Evolutionary conservation across 2,888 invertebrate species (phyloP), one percentile per base, ranked within the genome.

Genomic region (Prosapia bicincta): DNA sequence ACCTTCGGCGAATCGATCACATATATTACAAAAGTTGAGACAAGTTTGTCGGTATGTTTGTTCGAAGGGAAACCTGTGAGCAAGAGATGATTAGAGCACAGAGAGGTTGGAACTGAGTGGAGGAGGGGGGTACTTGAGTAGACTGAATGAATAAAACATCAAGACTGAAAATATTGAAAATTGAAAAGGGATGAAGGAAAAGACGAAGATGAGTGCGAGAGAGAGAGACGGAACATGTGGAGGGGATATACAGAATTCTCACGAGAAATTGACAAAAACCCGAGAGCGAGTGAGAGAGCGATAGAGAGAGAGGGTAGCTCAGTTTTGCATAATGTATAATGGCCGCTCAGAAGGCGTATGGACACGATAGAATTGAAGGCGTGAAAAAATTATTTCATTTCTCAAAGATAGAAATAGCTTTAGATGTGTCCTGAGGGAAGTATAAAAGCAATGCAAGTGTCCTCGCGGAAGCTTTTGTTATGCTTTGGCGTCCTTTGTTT

Each of bases 261-360:
- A 54, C 54, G 54, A 54, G 54, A 54, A 54, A 54, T 69, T 69
- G 69, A 69, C 30, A 69, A 69, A 28, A 69, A 69, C 32, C 30
- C 54, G 54, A 54, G 54, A 54, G 54, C 54, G 1, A 54, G 54
- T 20, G 3, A n/a, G 54, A 54, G 71, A 74, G 77, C n/a, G n/a
- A n/a, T n/a, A n/a, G n/a, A n/a, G n/a, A n/a, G n/a, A n/a, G n/a
- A 72, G 76, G 75, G 76, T 74, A 66, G 26, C 30, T 20, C 28
- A 30, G 69, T 69, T 69, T 69, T 69, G 69, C 69, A 69, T 69
- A 69, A 28, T 69, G 30, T 69, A 69, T 69, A 69, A 69, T 69
- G 69, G 69, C 30, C 69, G 28, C 26, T 30, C 20, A 26, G n/a
- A 23, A 28, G 69, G 30, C 69, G 20, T 26, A 28, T 23, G 69